Base-by-base conservation (phyloP, 53 echinoderm and acorn worm species). In the Mesocentrotus franciscanus region DNA sequence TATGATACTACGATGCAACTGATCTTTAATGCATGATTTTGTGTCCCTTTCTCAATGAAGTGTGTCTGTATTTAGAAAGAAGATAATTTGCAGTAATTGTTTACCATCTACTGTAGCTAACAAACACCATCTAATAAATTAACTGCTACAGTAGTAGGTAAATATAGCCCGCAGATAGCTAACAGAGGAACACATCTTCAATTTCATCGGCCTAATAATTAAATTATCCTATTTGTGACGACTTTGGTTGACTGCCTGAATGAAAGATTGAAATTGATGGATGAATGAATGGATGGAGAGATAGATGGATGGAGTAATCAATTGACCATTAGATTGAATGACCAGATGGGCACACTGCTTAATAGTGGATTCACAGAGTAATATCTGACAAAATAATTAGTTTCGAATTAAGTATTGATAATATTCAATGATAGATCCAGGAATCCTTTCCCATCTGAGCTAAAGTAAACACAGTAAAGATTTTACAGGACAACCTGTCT, bases 11-110 rank as follows among this genome's bases (percentile, higher is more conserved):
- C 64, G 81, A 33, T 81, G 20, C 42, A 9, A 81, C 81, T 27
- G 17, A 42, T 14, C 33, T 30, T 8, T 42, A 20, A 81, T 81
- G 36, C 36, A 81, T 39, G 36, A 42, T 22, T 81, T 18, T 81
- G 9, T 9, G 81, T 42, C 39, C 79, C 8, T 17, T 81, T 7
- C 20, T 81, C 36, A 33, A 81, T 39, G 22, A 39, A 36, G 22
- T 81, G 81, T 81, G 22, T 81, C 36, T 39, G 42, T 33, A 81
- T 81, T 81, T 39, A 81, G 81, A 42, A 42, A 20, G 22, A 36
- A 81, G 81, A 81, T 81, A 39, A 81, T 81, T 39, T 39, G 81
- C 36, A 42, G 36, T 81, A 81, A 81, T 81, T 81, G 81, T 81
- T 81, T 81, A 81, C 81, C 42, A 81, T 81, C 81, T 42, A 81